phyloP scores from a whole-genome alignment of 2,797 vertebrate genomes.

The Corythornis leucogaster region DNA sequence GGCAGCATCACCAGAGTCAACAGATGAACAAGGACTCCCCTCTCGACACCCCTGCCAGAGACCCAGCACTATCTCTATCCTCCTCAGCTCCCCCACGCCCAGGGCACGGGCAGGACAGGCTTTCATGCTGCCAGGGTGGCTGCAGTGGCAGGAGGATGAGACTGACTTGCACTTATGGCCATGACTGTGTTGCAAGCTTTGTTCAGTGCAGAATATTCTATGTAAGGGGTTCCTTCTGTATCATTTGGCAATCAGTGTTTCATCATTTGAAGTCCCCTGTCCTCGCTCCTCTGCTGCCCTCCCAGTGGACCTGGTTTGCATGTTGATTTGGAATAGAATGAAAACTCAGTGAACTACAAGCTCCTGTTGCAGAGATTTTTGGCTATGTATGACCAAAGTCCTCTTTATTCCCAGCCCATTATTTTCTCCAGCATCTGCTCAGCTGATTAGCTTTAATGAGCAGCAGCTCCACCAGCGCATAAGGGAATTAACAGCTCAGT shows the following conservation, averaged over 20 bases:
- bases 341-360: slow-evolving; percentile 37
- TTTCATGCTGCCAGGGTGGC: background rate
- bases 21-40: background rate
- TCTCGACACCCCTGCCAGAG: background rate
- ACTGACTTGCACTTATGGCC: slow-evolving; percentile 13
- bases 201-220: background rate
- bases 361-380: slow-evolving; percentile 30
- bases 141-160: background rate
- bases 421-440: slow-evolving; percentile 67
- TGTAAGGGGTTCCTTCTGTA: background rate
- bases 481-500: slow-evolving; percentile 54
- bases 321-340: slow-evolving; percentile 17
- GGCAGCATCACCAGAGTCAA: background rate
- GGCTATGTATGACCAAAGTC: background rate
- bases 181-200: background rate
- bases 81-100: background rate
- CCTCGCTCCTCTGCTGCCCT: background rate
- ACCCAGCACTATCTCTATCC: background rate
- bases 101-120: background rate
- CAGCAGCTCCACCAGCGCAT: slow-evolving; percentile 16
- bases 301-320: background rate
- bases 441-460: slow-evolving; percentile 74
- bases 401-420: slow-evolving; percentile 23
- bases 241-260: slow-evolving; percentile 15
- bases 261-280: slow-evolving; percentile 5